Evolutionary conservation across 1,140 invertebrate genomes (phyloP).

Genomic region (Platorchestia sp.): DNA sequence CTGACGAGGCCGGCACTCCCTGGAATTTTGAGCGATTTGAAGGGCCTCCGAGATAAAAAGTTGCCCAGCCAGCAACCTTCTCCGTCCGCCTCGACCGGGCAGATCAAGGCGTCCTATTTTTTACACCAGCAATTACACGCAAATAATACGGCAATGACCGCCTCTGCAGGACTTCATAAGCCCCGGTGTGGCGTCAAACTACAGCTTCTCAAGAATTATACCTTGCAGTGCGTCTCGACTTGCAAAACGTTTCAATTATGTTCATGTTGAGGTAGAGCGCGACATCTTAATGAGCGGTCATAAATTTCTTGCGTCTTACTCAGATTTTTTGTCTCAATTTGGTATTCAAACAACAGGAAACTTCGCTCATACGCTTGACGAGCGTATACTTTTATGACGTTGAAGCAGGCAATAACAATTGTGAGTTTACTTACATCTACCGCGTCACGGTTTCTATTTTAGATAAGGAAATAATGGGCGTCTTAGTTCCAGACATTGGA

Average conservation of each 20-base stretch:
- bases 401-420: background rate
- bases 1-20: too few species aligned
- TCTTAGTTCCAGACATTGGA: too few species aligned
- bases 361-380: too few species aligned
- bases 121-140: background rate
- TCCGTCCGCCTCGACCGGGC: background rate
- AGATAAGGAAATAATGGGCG: too few species aligned
- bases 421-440: background rate
- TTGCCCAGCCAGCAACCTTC: background rate
- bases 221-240: background rate
- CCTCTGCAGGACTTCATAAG: background rate
- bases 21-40: background rate
- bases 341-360: background rate
- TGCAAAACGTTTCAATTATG: background rate
- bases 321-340: background rate
- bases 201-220: background rate
- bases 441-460: background rate
- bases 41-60: background rate
- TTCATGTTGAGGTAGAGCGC: background rate
- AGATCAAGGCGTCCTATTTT: background rate
- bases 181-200: background rate
- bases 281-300: background rate
- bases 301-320: background rate
- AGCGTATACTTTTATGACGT: background rate
- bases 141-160: background rate